Evolutionary conservation across 2,113 vertebrate genomes (phyloP).

Genomic region (Aspiorhynchus laticeps): DNA sequence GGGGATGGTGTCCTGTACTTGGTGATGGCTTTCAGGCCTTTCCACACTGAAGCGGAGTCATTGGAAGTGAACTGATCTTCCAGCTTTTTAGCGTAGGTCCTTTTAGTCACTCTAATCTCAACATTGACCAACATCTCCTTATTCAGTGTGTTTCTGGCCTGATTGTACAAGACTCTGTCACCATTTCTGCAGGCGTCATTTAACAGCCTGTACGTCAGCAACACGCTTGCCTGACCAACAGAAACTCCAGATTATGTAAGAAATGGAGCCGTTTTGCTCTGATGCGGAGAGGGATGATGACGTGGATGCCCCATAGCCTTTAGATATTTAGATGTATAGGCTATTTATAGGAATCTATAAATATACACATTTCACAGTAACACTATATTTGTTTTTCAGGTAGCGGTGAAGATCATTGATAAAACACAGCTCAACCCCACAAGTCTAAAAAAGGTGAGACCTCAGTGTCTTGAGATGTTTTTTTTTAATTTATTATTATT

Average conservation of each 20-base stretch:
- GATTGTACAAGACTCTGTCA: no score
- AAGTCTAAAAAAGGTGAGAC: constrained; percentile 58
- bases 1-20: no score
- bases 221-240: not conserved
- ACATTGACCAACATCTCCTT: no score
- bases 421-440: constrained; percentile 59
- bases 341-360: not conserved
- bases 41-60: no score
- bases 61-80: no score
- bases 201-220: constrained; percentile 8
- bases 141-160: no score
- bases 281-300: not conserved
- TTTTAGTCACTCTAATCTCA: no score
- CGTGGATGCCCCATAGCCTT: not conserved
- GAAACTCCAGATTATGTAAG: constrained; percentile 16
- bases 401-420: constrained; percentile 59
- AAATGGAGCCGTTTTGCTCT: not conserved
- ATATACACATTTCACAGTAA: not conserved
- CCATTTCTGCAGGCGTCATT: no score
- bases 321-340: not conserved
- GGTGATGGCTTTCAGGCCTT: no score
- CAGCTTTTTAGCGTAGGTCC: no score
- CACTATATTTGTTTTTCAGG: constrained; percentile 39
- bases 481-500: no score
- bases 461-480: no score